Evolutionary conservation across 2,888 invertebrate genomes (phyloP).

Genomic region (Icerya purchasi): DNA sequence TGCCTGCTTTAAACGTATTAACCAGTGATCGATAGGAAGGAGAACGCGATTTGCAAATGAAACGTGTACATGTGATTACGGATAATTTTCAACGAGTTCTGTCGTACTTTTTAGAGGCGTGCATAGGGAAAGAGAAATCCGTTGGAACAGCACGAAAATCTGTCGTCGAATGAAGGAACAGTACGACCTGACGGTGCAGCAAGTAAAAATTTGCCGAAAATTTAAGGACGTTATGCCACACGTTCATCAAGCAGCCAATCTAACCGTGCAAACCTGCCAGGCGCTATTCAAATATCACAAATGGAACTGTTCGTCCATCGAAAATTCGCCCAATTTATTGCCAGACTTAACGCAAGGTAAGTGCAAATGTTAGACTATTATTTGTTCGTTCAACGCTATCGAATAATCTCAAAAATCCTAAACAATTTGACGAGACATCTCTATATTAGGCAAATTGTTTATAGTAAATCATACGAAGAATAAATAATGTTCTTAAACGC

Average conservation of each 20-base stretch:
- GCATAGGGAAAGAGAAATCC: slow-evolving; percentile 8
- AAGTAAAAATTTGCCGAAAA: slow-evolving; percentile 41
- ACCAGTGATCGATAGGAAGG: no score
- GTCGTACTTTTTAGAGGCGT: slow-evolving; percentile 16
- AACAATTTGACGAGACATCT: no score
- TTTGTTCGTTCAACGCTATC: no score
- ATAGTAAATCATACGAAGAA: no score
- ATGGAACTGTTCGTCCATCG: slow-evolving; percentile 66
- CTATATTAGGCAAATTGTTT: no score
- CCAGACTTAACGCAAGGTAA: slow-evolving; percentile 14
- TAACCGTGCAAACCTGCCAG: slow-evolving; percentile 47
- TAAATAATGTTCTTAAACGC: no score
- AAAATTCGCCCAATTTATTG: slow-evolving; percentile 18
- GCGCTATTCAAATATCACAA: slow-evolving; percentile 45
- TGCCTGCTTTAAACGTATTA: no score
- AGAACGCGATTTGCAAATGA: no score
- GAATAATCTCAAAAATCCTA: no score
- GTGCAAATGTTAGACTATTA: no score
- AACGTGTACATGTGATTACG: no score
- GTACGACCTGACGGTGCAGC: slow-evolving; percentile 32
- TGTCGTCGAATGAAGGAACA: slow-evolving; percentile 14
- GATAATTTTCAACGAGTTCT: no score
- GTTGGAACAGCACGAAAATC: slow-evolving; percentile 15
- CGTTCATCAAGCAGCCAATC: slow-evolving; percentile 47
- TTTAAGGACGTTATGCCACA: slow-evolving; percentile 48